Conservation (phyloP, 2,888 invertebrate genomes). For the Dione juno region DNA sequence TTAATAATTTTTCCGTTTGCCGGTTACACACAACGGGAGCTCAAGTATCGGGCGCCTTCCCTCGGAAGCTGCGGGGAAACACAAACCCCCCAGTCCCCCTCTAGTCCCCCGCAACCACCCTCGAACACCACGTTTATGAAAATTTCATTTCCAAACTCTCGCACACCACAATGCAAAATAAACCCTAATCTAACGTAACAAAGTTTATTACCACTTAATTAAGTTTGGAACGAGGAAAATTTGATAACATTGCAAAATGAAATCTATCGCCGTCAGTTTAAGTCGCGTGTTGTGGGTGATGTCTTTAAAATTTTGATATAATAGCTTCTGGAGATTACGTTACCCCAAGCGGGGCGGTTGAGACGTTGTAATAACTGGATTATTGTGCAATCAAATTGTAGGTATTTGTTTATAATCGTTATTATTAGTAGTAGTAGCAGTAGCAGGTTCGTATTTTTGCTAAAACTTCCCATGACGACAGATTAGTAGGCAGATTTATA, state of each 20-base stretch:
- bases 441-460: neutral
- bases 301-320: constrained; percentile 73
- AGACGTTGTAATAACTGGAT: constrained; percentile 76
- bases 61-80: constrained; percentile 69
- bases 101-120: constrained; percentile 49
- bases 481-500: neutral
- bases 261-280: constrained; percentile 59
- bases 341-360: constrained; percentile 70
- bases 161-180: constrained; percentile 65
- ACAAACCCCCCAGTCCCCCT: constrained; percentile 56
- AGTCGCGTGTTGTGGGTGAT: constrained; percentile 67
- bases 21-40: constrained; percentile 62
- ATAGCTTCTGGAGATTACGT: constrained; percentile 80
- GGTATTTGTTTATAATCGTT: constrained; percentile 47
- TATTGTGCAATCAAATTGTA: constrained; percentile 73
- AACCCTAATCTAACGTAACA: constrained; percentile 68
- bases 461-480: neutral
- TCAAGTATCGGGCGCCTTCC: constrained; percentile 64
- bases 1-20: constrained; percentile 72
- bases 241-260: constrained; percentile 56
- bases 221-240: constrained; percentile 57
- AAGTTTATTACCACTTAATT: constrained; percentile 73
- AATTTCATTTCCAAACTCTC: constrained; percentile 79
- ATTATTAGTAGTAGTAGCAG: constrained; percentile 9
- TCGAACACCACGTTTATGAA: constrained; percentile 71